Evolutionary conservation across 2,113 vertebrate species (phyloP).

Genomic region (Poeciliopsis retropinna): DNA sequence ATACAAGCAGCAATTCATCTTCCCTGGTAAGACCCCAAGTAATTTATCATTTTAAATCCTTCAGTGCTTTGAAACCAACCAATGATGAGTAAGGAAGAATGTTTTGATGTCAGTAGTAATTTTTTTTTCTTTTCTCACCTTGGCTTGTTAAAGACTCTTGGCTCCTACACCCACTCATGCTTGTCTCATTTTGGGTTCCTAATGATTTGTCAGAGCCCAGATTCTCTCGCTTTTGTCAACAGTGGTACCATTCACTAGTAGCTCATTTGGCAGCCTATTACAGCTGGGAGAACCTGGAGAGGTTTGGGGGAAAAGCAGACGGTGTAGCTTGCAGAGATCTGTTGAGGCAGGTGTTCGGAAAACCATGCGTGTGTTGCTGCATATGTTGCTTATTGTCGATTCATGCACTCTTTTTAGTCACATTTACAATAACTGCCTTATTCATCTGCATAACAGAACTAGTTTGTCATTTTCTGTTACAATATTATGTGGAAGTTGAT

Average conservation of each 20-base stretch:
- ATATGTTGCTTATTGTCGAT: conserved; percentile 13
- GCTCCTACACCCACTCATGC: conserved; percentile 44
- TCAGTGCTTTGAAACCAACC: conserved; percentile 49
- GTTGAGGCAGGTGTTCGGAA: conserved; percentile 28
- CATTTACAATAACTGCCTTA: conserved; percentile 10
- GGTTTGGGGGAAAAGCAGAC: conserved; percentile 28
- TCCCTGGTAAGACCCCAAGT: conserved; percentile 86
- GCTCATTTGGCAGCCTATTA: conserved; percentile 56
- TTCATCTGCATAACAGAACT: neutral
- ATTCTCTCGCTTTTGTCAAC: conserved; percentile 39
- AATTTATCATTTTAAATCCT: conserved; percentile 53
- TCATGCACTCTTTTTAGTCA: neutral
- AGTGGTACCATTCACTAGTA: conserved; percentile 26
- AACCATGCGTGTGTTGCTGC: conserved; percentile 22
- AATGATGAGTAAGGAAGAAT: conserved; percentile 27
- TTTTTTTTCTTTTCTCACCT: conserved; percentile 47
- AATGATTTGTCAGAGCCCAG: conserved; percentile 53
- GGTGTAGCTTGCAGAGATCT: conserved; percentile 26
- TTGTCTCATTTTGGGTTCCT: conserved; percentile 54
- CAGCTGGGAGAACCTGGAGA: conserved; percentile 32
- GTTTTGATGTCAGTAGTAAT: conserved; percentile 66
- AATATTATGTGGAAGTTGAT: neutral
- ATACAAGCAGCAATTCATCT: conserved; percentile 99
- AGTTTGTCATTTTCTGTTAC: neutral
- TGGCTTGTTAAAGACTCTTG: conserved; percentile 33